Conservation (phyloP, 1,140 invertebrate species). For the Danaus melanippus region DNA sequence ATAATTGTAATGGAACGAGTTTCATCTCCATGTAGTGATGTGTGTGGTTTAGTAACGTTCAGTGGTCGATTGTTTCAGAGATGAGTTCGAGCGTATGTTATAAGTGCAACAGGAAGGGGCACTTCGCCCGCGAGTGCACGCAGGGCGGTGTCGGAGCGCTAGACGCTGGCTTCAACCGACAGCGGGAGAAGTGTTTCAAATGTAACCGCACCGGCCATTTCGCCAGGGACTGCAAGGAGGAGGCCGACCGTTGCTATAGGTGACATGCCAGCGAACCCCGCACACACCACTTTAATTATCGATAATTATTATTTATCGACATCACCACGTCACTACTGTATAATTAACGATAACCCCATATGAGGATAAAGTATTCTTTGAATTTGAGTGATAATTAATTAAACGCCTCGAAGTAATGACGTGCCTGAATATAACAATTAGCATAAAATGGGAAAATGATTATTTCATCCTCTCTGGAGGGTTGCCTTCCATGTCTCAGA, state of each 20-base stretch:
- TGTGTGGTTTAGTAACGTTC: no score
- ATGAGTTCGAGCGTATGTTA: slow-evolving; percentile 89
- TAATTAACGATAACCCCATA: no score
- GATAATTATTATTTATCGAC: neutral
- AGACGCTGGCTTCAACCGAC: slow-evolving; percentile 74
- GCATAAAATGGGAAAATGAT: no score
- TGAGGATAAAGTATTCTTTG: no score
- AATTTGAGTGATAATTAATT: no score
- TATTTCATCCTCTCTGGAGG: no score
- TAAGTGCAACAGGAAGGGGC: slow-evolving; percentile 90
- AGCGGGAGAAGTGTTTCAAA: slow-evolving; percentile 93
- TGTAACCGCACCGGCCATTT: slow-evolving; percentile 95
- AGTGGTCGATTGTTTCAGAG: slow-evolving; percentile 31
- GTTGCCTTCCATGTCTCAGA: no score
- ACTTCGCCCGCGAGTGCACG: slow-evolving; percentile 89
- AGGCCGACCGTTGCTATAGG: slow-evolving; percentile 88
- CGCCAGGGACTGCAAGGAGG: slow-evolving; percentile 92
- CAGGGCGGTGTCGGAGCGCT: slow-evolving; percentile 75
- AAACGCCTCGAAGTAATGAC: no score
- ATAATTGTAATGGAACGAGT: no score
- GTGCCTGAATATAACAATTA: no score
- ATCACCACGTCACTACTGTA: no score
- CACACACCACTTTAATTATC: neutral
- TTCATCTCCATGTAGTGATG: no score
- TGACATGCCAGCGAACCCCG: slow-evolving; percentile 12